These are phyloP conservation scores for Ericerus pela DNA, from an alignment of 1,140 invertebrate genomes.

Conservation along the genomic window DNA sequence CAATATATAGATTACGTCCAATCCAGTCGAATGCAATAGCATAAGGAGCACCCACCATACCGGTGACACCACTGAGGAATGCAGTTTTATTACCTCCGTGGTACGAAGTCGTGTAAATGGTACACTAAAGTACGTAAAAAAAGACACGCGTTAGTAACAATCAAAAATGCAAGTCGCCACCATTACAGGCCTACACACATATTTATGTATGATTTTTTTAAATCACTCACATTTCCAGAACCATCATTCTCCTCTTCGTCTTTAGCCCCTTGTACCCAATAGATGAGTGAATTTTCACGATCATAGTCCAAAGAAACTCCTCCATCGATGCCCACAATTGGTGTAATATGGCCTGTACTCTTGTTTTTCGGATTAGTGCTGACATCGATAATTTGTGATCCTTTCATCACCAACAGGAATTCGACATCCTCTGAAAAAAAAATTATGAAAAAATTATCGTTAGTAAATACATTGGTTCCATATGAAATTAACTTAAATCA, in stretches of 20 bases:
- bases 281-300: slow-evolving; percentile 60
- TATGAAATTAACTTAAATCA: neutral
- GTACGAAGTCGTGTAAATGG: slow-evolving; percentile 68
- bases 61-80: slow-evolving; percentile 59
- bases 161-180: neutral
- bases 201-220: neutral
- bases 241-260: slow-evolving; percentile 42
- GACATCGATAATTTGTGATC: slow-evolving; percentile 73
- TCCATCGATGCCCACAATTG: slow-evolving; percentile 79
- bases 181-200: no score
- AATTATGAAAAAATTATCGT: neutral
- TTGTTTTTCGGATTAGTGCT: slow-evolving; percentile 56
- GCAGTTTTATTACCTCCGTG: slow-evolving; percentile 74
- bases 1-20: slow-evolving; percentile 85
- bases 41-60: slow-evolving; percentile 78
- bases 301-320: slow-evolving; percentile 86
- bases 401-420: slow-evolving; percentile 81
- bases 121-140: slow-evolving; percentile 50
- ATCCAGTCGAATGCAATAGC: slow-evolving; percentile 92
- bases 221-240: slow-evolving; percentile 41
- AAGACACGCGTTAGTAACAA: slow-evolving; percentile 12
- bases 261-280: slow-evolving; percentile 65
- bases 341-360: slow-evolving; percentile 61
- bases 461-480: neutral
- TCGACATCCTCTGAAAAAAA: slow-evolving; percentile 34